A percentile compares a stretch with the other conserved stretches of the same genome.
These are phyloP conservation scores for Drosophila rhopaloa DNA, from an alignment of 1,140 invertebrate genomes.

Conservation along the genomic window DNA sequence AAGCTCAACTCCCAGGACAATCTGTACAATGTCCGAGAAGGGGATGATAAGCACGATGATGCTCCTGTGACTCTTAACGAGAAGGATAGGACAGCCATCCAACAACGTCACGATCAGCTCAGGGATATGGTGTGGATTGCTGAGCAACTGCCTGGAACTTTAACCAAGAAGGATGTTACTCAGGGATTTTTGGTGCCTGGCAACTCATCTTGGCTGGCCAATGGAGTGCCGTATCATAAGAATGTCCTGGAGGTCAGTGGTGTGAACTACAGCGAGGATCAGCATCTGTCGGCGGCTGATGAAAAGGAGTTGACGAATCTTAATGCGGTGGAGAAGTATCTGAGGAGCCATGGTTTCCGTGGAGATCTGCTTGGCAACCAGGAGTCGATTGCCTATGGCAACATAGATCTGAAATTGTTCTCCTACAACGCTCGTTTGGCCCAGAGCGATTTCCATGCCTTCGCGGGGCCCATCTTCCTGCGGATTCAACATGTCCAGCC, in stretches of 20 bases:
- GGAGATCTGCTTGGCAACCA: slow-evolving; percentile 81
- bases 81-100: slow-evolving; percentile 73
- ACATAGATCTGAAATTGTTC: slow-evolving; percentile 83
- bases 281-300: slow-evolving; percentile 85
- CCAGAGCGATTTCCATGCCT: slow-evolving; percentile 79
- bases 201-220: slow-evolving; percentile 91
- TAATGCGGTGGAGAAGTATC: slow-evolving; percentile 71
- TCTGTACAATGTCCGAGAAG: slow-evolving; percentile 58
- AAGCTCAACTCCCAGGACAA: slow-evolving; percentile 77
- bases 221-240: slow-evolving; percentile 91
- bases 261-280: slow-evolving; percentile 85
- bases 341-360: slow-evolving; percentile 76
- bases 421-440: slow-evolving; percentile 76
- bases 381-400: slow-evolving; percentile 81
- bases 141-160: slow-evolving; percentile 92
- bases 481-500: slow-evolving; percentile 68
- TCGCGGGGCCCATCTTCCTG: slow-evolving; percentile 81
- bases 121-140: slow-evolving; percentile 90
- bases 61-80: slow-evolving; percentile 86
- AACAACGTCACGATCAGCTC: slow-evolving; percentile 82
- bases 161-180: slow-evolving; percentile 89
- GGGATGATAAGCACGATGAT: slow-evolving; percentile 73
- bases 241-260: slow-evolving; percentile 85
- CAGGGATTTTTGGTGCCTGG: slow-evolving; percentile 86
- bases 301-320: slow-evolving; percentile 68